Percentiles rank a stretch among this genome's conserved stretches.
These are phyloP conservation scores for Andricus quercusramuli DNA, from an alignment of 2,888 invertebrate genomes.

Conservation along the genomic window DNA sequence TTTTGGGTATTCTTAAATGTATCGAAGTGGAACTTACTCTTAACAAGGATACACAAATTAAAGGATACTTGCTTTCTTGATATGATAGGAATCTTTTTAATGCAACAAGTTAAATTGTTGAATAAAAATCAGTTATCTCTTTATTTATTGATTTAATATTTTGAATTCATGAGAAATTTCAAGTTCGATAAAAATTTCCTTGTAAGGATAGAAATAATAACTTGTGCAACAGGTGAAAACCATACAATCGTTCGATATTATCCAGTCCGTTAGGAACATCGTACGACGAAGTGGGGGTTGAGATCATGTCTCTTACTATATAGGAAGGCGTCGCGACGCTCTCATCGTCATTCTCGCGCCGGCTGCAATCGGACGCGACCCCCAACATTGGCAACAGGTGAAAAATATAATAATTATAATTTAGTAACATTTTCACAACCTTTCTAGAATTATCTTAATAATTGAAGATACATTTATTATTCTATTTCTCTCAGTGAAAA, in stretches of 20 bases:
- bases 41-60: too few species aligned
- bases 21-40: too few species aligned
- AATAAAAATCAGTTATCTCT: too few species aligned
- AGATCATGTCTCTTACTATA: constrained; percentile 67
- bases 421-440: neutral
- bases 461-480: neutral
- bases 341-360: constrained; percentile 74
- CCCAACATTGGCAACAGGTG: constrained; percentile 50
- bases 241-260: constrained; percentile 47
- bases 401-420: constrained; percentile 17
- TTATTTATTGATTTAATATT: too few species aligned
- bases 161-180: too few species aligned
- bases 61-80: too few species aligned
- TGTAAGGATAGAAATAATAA: constrained; percentile 25
- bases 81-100: too few species aligned
- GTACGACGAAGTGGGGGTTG: constrained; percentile 65
- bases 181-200: too few species aligned
- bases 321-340: constrained; percentile 71
- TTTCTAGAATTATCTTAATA: neutral
- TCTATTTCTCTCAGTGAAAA: neutral
- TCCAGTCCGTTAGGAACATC: constrained; percentile 55
- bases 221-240: constrained; percentile 44
- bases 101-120: too few species aligned
- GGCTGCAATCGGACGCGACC: constrained; percentile 66
- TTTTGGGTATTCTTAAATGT: too few species aligned